phyloP scores from a whole-genome alignment of 2,888 invertebrate genomes.

The Rhimphoctona megacephalus region DNA sequence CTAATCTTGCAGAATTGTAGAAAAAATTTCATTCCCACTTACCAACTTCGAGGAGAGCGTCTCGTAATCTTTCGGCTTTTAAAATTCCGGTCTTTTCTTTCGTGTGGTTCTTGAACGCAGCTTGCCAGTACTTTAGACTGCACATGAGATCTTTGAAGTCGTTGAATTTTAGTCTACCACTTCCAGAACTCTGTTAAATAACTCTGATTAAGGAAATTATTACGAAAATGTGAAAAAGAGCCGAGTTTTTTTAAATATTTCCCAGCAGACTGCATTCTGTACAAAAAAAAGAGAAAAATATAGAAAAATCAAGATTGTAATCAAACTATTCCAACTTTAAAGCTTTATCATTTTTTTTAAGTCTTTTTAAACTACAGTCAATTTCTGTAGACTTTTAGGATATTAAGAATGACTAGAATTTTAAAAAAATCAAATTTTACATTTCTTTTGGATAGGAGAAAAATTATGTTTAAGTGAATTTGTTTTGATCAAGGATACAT shows the following conservation, averaged over 20 bases:
- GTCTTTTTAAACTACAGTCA: background rate
- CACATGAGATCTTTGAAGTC: constrained; percentile 97
- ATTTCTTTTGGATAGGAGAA: background rate
- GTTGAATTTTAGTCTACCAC: constrained; percentile 92
- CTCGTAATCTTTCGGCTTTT: constrained; percentile 93
- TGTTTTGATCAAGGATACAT: constrained; percentile 89
- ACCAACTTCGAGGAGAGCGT: constrained; percentile 94
- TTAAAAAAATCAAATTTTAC: background rate
- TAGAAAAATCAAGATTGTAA: constrained; percentile 5
- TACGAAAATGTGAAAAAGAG: background rate
- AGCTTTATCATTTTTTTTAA: background rate
- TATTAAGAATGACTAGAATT: background rate
- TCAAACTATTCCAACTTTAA: background rate
- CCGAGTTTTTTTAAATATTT: background rate
- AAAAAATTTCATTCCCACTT: constrained; percentile 74
- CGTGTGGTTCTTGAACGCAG: constrained; percentile 95
- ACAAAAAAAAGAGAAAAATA: background rate
- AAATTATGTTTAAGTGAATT: background rate
- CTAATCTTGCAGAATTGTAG: background rate
- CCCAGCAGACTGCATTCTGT: background rate
- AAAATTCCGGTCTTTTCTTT: constrained; percentile 96
- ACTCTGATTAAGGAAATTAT: constrained; percentile 59
- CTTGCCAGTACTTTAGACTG: constrained; percentile 96
- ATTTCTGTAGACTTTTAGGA: background rate
- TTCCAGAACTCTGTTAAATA: constrained; percentile 88